Conservation (phyloP, 2,113 vertebrate species). For the Ceyx cyanopectus region DNA sequence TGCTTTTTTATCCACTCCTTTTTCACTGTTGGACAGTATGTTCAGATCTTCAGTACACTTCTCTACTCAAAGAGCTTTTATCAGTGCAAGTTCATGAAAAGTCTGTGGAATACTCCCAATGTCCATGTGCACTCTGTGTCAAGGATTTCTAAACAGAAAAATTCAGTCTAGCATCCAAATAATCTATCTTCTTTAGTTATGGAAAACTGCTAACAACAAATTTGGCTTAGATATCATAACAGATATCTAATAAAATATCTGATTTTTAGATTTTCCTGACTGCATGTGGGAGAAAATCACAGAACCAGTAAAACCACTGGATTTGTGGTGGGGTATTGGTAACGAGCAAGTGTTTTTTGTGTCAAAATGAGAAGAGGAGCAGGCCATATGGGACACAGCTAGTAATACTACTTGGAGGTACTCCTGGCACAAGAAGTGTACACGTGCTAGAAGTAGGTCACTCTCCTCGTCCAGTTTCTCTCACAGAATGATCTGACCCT, state of each 20-base stretch:
- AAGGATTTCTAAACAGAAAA: background rate
- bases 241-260: background rate
- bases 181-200: background rate
- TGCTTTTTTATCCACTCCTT: background rate
- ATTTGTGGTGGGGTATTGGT: background rate
- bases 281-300: background rate
- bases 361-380: conserved; percentile 33
- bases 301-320: background rate
- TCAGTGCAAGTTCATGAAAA: background rate
- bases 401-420: conserved; percentile 59
- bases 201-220: conserved; percentile 1
- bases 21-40: background rate
- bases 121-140: background rate
- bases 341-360: background rate
- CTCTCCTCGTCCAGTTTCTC: conserved; percentile 60
- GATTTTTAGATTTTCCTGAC: background rate
- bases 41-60: background rate
- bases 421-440: conserved; percentile 57
- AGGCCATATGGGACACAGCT: conserved; percentile 73
- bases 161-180: background rate
- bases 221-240: background rate
- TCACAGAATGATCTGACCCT: conserved; percentile 64
- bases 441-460: conserved; percentile 77
- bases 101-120: background rate
- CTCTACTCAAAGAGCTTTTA: background rate